Evolutionary conservation across 2,113 vertebrate species (phyloP).

Genomic region (Smithornis capensis): DNA sequence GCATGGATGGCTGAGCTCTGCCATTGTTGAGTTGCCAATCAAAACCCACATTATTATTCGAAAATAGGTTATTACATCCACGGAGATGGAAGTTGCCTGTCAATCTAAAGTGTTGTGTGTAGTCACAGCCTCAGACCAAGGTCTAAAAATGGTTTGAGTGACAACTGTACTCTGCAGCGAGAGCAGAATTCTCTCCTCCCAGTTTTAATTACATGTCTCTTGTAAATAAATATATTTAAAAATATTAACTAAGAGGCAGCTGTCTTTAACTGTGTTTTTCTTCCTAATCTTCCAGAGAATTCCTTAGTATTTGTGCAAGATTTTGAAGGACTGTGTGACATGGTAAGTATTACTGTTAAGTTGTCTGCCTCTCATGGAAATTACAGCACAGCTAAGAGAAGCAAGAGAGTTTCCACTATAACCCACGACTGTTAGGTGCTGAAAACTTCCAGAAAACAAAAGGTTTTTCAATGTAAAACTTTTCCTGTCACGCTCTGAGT

Average conservation of each 20-base stretch:
- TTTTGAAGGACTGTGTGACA: background rate
- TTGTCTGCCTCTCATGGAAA: slow-evolving; percentile 2
- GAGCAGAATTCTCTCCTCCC: background rate
- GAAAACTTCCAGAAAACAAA: background rate
- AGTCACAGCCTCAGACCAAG: slow-evolving; percentile 3
- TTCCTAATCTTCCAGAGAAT: background rate
- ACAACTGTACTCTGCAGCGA: background rate
- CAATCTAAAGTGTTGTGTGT: background rate
- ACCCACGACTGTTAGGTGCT: background rate
- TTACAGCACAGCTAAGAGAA: background rate
- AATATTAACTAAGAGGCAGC: background rate
- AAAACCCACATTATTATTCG: slow-evolving; percentile 29
- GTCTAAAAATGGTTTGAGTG: slow-evolving; percentile 55
- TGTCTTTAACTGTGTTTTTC: background rate
- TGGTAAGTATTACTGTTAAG: background rate
- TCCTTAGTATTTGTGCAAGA: background rate
- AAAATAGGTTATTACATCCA: background rate
- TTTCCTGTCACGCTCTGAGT: background rate
- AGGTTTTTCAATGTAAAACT: background rate
- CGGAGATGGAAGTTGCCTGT: background rate
- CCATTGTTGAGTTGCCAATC: slow-evolving; percentile 26
- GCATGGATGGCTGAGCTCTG: background rate
- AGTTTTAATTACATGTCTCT: background rate
- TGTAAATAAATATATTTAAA: background rate
- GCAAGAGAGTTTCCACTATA: background rate